Evolutionary conservation across 2,888 invertebrate species (phyloP).

Genomic region (Platycheirus rosarum): DNA sequence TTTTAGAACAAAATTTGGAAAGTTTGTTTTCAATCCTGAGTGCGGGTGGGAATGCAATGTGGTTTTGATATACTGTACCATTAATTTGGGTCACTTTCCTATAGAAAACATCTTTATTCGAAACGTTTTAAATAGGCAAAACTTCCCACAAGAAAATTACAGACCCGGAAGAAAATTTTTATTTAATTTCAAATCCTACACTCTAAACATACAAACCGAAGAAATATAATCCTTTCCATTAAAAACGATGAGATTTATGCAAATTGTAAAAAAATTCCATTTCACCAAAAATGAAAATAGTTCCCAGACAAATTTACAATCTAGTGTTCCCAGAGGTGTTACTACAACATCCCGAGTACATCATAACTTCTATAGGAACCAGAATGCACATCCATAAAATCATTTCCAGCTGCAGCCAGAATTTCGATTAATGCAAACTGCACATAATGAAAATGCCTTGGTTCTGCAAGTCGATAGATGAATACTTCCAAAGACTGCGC

Average conservation of each 20-base stretch:
- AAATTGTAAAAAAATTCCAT: slow-evolving; percentile 34
- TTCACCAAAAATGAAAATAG: neutral
- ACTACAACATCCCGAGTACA: slow-evolving; percentile 39
- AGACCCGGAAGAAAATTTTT: no score
- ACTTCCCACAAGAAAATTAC: no score
- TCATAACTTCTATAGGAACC: slow-evolving; percentile 5
- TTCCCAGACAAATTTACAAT: slow-evolving; percentile 37
- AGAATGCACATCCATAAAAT: neutral
- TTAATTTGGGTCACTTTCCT: no score
- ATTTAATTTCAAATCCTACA: no score
- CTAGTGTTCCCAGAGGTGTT: slow-evolving; percentile 40
- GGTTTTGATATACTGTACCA: no score
- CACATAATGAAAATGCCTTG: slow-evolving; percentile 33
- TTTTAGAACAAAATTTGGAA: no score
- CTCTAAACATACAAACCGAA: no score
- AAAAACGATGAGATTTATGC: slow-evolving; percentile 50
- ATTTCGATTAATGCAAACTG: slow-evolving; percentile 36
- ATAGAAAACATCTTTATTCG: no score
- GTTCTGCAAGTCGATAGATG: slow-evolving; percentile 14
- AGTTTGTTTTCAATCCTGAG: no score
- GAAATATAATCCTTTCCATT: neutral
- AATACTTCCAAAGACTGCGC: slow-evolving; percentile 25
- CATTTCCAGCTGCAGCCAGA: slow-evolving; percentile 18
- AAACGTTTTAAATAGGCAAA: no score
- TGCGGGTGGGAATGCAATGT: no score